Conservation (phyloP, 2,113 vertebrate species). For the Aviceda subcristata region DNA sequence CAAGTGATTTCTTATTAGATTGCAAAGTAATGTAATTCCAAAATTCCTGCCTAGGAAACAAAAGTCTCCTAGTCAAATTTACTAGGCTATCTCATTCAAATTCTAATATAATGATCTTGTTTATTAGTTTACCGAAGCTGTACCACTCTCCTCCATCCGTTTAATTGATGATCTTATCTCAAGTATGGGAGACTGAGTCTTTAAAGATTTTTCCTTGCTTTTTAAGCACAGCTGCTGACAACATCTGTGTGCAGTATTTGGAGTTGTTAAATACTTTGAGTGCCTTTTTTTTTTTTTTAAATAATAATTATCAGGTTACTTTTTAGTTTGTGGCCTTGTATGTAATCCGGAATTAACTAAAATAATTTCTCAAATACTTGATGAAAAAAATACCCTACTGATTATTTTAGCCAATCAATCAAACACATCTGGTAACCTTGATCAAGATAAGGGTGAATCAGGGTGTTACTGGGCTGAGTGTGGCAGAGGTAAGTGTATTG, state of each 20-base stretch:
- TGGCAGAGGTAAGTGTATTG: neutral
- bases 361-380: neutral
- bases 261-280: neutral
- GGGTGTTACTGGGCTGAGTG: neutral
- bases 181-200: neutral
- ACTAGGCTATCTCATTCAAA: neutral
- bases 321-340: neutral
- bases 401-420: neutral
- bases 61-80: neutral
- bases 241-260: neutral
- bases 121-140: neutral
- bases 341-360: neutral
- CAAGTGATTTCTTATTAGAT: neutral
- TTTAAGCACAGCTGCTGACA: neutral
- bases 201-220: neutral
- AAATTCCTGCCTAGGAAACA: neutral
- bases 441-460: neutral
- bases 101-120: neutral
- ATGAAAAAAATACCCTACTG: neutral
- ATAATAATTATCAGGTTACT: neutral
- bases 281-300: no score
- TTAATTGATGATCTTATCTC: neutral
- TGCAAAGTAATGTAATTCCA: neutral
- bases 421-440: neutral
- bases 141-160: neutral